These are phyloP conservation scores for Pseudococcus viburni DNA, from an alignment of 2,888 invertebrate species.

Conservation along the genomic window DNA sequence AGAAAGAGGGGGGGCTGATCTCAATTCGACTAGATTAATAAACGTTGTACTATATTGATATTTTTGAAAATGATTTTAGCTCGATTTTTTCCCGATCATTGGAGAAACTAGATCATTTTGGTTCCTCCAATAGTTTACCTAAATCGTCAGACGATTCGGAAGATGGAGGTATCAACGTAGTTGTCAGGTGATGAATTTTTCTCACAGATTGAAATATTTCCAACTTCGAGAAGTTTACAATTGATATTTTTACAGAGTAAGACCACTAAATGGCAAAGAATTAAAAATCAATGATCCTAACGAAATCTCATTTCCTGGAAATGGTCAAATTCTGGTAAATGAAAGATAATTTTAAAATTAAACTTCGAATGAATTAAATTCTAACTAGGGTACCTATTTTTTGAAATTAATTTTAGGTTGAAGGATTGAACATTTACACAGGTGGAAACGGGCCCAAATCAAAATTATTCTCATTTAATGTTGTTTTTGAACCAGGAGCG, in stretches of 20 bases:
- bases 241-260: slow-evolving; percentile 76
- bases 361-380: not conserved
- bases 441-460: slow-evolving; percentile 78
- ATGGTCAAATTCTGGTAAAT: slow-evolving; percentile 85
- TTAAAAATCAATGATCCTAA: slow-evolving; percentile 78
- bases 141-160: slow-evolving; percentile 12
- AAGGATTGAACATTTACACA: slow-evolving; percentile 67
- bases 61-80: slow-evolving; percentile 13
- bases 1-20: not conserved
- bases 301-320: slow-evolving; percentile 88
- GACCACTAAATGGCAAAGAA: slow-evolving; percentile 86
- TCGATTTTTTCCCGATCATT: slow-evolving; percentile 57
- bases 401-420: slow-evolving; percentile 64
- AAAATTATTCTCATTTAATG: slow-evolving; percentile 94
- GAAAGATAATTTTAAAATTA: slow-evolving; percentile 57
- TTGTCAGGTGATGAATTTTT: slow-evolving; percentile 51
- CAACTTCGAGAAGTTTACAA: not conserved
- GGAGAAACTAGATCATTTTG: slow-evolving; percentile 56
- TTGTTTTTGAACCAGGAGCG: slow-evolving; percentile 93
- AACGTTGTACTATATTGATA: too few species aligned
- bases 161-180: slow-evolving; percentile 61
- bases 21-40: not conserved
- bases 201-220: not conserved
- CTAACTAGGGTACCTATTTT: not conserved
- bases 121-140: slow-evolving; percentile 53